Percentiles rank a stretch among this genome's conserved stretches.
phyloP scores from a whole-genome alignment of 1,140 invertebrate genomes.

The Solenopsis fugax region DNA sequence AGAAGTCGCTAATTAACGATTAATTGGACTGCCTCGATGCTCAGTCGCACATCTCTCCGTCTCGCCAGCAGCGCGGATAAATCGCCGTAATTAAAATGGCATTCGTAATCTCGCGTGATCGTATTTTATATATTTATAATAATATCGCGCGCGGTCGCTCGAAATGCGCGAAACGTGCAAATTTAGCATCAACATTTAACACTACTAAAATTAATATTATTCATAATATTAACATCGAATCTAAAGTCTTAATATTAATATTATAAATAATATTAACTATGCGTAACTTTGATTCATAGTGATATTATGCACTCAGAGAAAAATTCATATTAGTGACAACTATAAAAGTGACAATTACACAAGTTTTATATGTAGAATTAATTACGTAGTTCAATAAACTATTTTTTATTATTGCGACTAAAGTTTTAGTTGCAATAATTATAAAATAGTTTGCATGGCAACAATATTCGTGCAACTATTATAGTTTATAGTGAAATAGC shows the following conservation, averaged over 20 bases:
- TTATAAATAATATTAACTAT: slow-evolving; percentile 34
- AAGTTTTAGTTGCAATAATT: too few relatives aligned
- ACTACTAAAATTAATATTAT: slow-evolving; percentile 32
- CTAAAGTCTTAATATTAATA: slow-evolving; percentile 21
- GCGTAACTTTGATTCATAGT: not conserved
- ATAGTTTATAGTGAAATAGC: too few relatives aligned
- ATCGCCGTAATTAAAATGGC: slow-evolving; percentile 35
- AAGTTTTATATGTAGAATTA: too few relatives aligned
- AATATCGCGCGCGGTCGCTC: slow-evolving; percentile 1
- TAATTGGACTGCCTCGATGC: slow-evolving; percentile 54
- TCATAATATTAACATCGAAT: slow-evolving; percentile 29
- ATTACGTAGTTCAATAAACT: too few relatives aligned
- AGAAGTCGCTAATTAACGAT: slow-evolving; percentile 53
- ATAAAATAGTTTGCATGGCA: too few relatives aligned
- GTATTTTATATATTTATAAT: slow-evolving; percentile 2
- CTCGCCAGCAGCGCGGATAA: slow-evolving; percentile 27
- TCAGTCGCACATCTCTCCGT: slow-evolving; percentile 42
- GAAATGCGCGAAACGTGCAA: not conserved
- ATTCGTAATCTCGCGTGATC: slow-evolving; percentile 28
- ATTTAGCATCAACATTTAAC: slow-evolving; percentile 18
- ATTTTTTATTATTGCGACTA: too few relatives aligned
- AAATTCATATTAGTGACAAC: too few relatives aligned
- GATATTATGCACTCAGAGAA: not conserved
- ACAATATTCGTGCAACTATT: too few relatives aligned
- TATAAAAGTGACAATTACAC: too few relatives aligned